Evolutionary conservation across 2,888 invertebrate genomes (phyloP).

Genomic region (Fragum whitleyi): DNA sequence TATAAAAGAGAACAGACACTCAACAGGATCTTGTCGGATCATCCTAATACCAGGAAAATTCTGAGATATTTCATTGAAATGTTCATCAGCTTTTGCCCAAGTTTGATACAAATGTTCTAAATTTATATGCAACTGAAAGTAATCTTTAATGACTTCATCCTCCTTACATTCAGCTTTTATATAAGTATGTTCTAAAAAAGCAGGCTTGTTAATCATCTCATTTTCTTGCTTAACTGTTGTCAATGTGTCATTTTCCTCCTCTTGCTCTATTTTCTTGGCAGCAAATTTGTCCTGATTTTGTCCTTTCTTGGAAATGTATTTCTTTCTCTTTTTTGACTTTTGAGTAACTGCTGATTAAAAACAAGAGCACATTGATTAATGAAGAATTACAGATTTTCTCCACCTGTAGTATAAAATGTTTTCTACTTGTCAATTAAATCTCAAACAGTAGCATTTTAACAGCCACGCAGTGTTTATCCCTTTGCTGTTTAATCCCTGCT

Average conservation of each 20-base stretch:
- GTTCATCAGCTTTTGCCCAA: conserved; percentile 91
- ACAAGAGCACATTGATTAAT: too few relatives aligned
- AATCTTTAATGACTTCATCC: conserved; percentile 87
- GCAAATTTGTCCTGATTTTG: too few relatives aligned
- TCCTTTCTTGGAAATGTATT: neutral
- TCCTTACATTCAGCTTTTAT: conserved; percentile 21
- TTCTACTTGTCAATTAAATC: too few relatives aligned
- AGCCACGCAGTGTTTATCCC: too few relatives aligned
- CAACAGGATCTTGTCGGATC: conserved; percentile 94
- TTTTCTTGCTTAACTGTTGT: neutral
- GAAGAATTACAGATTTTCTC: too few relatives aligned
- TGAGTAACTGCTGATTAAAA: neutral
- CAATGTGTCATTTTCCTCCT: neutral
- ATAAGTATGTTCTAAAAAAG: neutral
- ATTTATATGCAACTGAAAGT: conserved; percentile 92
- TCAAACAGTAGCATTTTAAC: too few relatives aligned
- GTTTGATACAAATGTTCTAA: conserved; percentile 89
- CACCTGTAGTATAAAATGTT: too few relatives aligned
- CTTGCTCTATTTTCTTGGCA: neutral
- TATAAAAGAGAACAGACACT: conserved; percentile 97
- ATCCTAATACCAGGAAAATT: conserved; percentile 93
- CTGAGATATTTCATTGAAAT: conserved; percentile 90
- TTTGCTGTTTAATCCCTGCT: too few relatives aligned
- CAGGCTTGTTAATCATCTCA: too few relatives aligned
- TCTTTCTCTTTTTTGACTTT: neutral